A percentile compares a stretch with the other conserved stretches of the same genome.
Evolutionary conservation across 2,888 invertebrate species (phyloP).

Genomic region (Ochropleura leucogaster): DNA sequence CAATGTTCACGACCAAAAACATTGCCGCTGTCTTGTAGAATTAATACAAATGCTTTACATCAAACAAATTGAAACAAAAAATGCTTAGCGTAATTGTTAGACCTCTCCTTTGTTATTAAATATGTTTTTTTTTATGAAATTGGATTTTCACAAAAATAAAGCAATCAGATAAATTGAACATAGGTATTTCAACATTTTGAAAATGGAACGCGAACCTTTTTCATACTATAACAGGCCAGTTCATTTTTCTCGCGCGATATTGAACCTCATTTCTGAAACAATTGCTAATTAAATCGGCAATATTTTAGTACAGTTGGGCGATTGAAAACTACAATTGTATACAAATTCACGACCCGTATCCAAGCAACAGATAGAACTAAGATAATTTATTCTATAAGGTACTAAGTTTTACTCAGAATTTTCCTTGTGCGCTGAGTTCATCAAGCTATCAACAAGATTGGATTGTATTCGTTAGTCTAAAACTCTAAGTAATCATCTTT

Average conservation of each 20-base stretch:
- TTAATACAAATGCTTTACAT: no score
- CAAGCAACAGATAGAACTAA: constrained; percentile 12
- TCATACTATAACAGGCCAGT: neutral
- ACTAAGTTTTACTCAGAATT: constrained; percentile 6
- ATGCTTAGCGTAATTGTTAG: neutral
- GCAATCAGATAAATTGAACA: neutral
- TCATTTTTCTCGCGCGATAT: neutral
- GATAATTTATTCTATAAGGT: constrained; percentile 7
- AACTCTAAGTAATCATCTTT: neutral
- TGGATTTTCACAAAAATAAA: neutral
- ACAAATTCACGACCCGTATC: constrained; percentile 2
- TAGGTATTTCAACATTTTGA: neutral
- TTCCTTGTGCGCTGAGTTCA: neutral
- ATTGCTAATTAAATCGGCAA: no score
- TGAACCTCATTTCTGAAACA: neutral
- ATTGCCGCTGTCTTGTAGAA: no score
- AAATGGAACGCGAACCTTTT: constrained; percentile 1
- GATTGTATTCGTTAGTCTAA: neutral
- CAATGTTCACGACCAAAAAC: no score
- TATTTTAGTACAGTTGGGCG: neutral
- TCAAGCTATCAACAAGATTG: neutral
- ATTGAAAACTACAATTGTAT: constrained; percentile 1
- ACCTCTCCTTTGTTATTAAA: neutral
- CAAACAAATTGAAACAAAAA: neutral
- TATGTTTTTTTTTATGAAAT: no score